These are phyloP conservation scores for Harpalus rufipes DNA, from an alignment of 2,888 invertebrate species.

Conservation along the genomic window DNA sequence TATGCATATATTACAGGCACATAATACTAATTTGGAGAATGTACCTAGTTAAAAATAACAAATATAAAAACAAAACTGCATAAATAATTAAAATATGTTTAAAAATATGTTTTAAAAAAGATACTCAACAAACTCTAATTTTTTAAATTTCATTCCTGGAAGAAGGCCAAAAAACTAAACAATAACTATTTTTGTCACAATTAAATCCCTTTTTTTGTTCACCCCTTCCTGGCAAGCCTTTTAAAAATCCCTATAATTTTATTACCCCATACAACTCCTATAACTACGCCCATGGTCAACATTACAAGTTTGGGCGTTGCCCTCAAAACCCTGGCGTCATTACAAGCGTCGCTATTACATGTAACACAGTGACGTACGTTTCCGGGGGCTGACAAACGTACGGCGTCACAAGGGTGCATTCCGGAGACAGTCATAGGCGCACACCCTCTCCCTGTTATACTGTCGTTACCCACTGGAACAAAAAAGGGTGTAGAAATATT, in stretches of 20 bases:
- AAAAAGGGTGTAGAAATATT: neutral
- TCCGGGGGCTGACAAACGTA: slow-evolving; percentile 55
- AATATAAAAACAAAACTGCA: no score
- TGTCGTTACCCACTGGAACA: slow-evolving; percentile 58
- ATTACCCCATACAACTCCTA: neutral
- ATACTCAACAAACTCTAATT: no score
- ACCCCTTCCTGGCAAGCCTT: neutral
- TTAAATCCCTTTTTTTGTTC: neutral
- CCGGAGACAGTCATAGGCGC: slow-evolving; percentile 52
- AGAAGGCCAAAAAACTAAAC: no score
- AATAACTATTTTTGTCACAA: no score
- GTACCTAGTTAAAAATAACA: no score
- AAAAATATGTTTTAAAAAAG: no score
- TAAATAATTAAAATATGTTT: no score
- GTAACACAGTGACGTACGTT: slow-evolving; percentile 59
- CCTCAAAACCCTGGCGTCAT: slow-evolving; percentile 27
- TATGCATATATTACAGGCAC: no score
- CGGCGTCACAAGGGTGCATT: slow-evolving; percentile 65
- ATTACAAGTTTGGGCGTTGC: neutral
- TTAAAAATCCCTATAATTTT: neutral
- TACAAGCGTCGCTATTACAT: slow-evolving; percentile 60
- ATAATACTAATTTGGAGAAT: no score
- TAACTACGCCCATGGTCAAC: neutral
- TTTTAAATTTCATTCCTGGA: no score
- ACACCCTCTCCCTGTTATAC: slow-evolving; percentile 59